Percentiles rank a stretch among this genome's conserved stretches.
Conservation (phyloP, 2,888 invertebrate genomes). For the Drosophila acutilabella region DNA sequence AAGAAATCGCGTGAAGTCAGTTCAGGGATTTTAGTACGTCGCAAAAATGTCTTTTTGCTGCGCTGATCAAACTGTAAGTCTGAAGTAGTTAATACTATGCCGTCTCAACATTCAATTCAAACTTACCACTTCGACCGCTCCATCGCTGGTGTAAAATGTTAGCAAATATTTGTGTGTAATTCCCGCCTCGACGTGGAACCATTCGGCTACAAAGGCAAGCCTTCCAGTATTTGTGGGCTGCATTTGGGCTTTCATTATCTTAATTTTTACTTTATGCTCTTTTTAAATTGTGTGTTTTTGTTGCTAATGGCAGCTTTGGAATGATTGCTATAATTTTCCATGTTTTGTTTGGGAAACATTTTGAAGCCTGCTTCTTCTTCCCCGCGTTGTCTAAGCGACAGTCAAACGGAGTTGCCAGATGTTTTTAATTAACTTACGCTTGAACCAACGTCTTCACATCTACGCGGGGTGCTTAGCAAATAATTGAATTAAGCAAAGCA, state of each 20-base stretch:
- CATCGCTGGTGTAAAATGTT: slow-evolving; percentile 91
- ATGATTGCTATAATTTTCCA: slow-evolving; percentile 34
- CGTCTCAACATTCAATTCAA: not conserved
- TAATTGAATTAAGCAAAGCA: not conserved
- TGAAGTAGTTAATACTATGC: not conserved
- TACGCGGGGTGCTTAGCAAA: not conserved
- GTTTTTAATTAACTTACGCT: not conserved
- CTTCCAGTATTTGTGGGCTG: slow-evolving; percentile 48
- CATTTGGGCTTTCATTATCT: slow-evolving; percentile 32
- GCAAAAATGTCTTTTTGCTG: slow-evolving; percentile 87
- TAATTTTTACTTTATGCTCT: slow-evolving; percentile 6
- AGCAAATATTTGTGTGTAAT: slow-evolving; percentile 91
- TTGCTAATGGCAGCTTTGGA: slow-evolving; percentile 15
- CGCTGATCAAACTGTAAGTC: slow-evolving; percentile 87
- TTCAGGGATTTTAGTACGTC: slow-evolving; percentile 89
- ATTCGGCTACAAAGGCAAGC: slow-evolving; percentile 90
- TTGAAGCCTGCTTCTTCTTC: slow-evolving; percentile 57
- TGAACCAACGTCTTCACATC: not conserved
- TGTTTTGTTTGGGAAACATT: slow-evolving; percentile 44
- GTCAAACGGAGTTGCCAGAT: slow-evolving; percentile 28
- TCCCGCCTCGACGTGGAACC: slow-evolving; percentile 93
- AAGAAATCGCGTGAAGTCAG: slow-evolving; percentile 89
- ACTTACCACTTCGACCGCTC: slow-evolving; percentile 92
- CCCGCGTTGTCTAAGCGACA: slow-evolving; percentile 63
- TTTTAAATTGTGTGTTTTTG: slow-evolving; percentile 16